Conservation (phyloP, 1,140 invertebrate genomes). For the Pararge aegeria region DNA sequence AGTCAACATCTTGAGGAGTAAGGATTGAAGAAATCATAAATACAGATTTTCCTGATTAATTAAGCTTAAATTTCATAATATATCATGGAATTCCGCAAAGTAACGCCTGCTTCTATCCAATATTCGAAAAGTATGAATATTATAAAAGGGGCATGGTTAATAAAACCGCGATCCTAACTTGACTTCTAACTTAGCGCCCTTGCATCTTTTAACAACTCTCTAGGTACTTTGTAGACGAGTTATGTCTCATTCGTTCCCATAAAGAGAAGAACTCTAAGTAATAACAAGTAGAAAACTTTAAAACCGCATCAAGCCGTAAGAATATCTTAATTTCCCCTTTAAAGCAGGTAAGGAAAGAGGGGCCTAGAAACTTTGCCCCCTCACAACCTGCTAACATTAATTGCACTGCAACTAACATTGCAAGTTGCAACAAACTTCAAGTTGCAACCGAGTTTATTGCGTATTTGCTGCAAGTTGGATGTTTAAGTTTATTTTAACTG, state of each 20-base stretch:
- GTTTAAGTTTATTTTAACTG: conserved; percentile 23
- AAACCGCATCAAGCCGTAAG: conserved; percentile 8
- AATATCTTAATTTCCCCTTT: conserved; percentile 16
- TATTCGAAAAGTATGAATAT: too few species aligned
- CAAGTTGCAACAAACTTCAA: conserved; percentile 26
- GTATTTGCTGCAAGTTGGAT: conserved; percentile 30
- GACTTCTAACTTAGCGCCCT: too few species aligned
- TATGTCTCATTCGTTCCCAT: neutral
- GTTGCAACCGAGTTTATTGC: conserved; percentile 26
- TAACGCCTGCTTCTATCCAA: too few species aligned
- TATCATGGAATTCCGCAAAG: too few species aligned
- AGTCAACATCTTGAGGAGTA: too few species aligned
- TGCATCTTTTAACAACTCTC: too few species aligned
- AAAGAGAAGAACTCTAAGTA: neutral
- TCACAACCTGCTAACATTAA: conserved; percentile 40
- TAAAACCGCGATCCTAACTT: too few species aligned
- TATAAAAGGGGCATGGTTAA: too few species aligned
- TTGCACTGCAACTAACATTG: conserved; percentile 29
- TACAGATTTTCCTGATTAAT: too few species aligned
- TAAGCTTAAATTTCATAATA: too few species aligned
- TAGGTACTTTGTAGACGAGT: too few species aligned
- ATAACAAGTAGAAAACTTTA: neutral
- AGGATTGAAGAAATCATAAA: too few species aligned
- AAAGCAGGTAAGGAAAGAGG: conserved; percentile 17
- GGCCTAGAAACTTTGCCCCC: conserved; percentile 28